phyloP scores from a whole-genome alignment of 2,797 vertebrate genomes.

The Ctenosaura bakeri region DNA sequence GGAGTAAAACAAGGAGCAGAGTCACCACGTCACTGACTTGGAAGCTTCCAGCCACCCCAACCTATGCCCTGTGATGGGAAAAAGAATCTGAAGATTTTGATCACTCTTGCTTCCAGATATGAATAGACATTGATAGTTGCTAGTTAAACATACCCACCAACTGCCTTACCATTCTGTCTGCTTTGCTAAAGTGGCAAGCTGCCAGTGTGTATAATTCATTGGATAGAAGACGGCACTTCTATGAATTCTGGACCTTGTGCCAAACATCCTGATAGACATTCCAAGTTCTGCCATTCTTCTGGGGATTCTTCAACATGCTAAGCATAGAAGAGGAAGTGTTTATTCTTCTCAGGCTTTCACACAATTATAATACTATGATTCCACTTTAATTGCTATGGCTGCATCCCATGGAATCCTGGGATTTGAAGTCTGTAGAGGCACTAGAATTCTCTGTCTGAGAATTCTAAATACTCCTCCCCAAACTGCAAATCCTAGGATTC shows the following conservation, averaged over 20 bases:
- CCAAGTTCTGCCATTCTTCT: not conserved
- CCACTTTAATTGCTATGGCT: too few species aligned
- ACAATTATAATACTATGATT: too few species aligned
- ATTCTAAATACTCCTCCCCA: too few species aligned
- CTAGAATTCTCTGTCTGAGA: too few species aligned
- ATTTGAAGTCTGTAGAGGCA: too few species aligned
- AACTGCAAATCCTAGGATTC: too few species aligned
- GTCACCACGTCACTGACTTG: too few species aligned
- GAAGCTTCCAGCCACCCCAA: too few species aligned
- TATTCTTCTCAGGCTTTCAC: not conserved
- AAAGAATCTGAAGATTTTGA: not conserved
- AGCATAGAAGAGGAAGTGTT: not conserved
- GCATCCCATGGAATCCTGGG: too few species aligned
- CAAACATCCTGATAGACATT: not conserved
- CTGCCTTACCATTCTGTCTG: not conserved
- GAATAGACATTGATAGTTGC: not conserved
- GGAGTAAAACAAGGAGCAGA: too few species aligned
- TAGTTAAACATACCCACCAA: not conserved
- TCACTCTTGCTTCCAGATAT: not conserved
- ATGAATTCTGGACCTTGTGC: not conserved
- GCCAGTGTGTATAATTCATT: not conserved
- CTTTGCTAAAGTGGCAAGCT: not conserved
- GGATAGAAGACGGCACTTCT: not conserved
- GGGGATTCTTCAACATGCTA: not conserved
- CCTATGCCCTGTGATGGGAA: not conserved